Conservation (phyloP, 2,797 vertebrate genomes). For the Morelia viridis region DNA sequence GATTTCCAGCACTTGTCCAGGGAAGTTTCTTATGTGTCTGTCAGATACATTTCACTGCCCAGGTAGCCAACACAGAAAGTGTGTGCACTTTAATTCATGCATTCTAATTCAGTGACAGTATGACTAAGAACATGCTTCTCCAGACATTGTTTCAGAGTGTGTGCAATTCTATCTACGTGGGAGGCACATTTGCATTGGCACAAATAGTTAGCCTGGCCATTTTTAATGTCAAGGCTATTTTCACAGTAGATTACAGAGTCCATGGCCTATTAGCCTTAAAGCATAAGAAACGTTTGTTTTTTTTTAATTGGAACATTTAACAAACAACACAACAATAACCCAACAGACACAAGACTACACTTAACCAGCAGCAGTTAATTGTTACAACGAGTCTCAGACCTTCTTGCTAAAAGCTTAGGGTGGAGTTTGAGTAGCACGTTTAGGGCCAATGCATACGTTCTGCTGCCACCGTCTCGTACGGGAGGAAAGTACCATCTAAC, state of each 20-base stretch:
- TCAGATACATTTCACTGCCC: background rate
- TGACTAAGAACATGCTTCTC: background rate
- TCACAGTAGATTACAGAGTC: background rate
- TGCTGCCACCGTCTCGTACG: background rate
- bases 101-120: background rate
- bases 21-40: background rate
- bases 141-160: background rate
- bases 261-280: background rate
- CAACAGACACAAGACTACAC: background rate
- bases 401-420: background rate
- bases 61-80: background rate
- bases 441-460: background rate
- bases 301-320: background rate
- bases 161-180: background rate
- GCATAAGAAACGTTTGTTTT: background rate
- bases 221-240: background rate
- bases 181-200: background rate
- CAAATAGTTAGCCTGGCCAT: background rate
- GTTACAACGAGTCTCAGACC: background rate
- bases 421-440: background rate
- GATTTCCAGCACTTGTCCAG: background rate
- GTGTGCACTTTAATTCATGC: background rate
- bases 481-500: background rate
- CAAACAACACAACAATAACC: background rate
- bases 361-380: background rate